Evolutionary conservation across 2,888 invertebrate genomes (phyloP), one percentile per base, ranked within the genome.

Genomic region (Ochlodes sylvanus): DNA sequence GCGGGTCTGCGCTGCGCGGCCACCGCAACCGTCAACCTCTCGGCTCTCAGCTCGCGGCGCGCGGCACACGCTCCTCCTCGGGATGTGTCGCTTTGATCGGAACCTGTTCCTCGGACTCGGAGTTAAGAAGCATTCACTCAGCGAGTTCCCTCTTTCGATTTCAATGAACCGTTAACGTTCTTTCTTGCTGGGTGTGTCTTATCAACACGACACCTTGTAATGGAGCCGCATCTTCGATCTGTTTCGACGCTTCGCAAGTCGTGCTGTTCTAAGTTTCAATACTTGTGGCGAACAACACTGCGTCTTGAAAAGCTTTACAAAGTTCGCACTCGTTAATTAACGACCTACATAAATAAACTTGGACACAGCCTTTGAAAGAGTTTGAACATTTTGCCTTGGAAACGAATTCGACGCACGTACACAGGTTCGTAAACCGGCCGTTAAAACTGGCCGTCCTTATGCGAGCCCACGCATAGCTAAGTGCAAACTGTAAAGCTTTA

Each of bases 81-180:
- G 89, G 90, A 91, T 88, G 89, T 87, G 82, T 83, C 82, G 84
- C 79, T 79, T 83, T 81, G 84, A 79, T 79, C 77, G 79, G 84
- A 92, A 92, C 92, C 89, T 89, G 92, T 92, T 92, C 88, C 85
- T 80, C 76, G 73, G 76, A 73, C 73, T 72, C 70, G 71, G 70
- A 77, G 79, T 77, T 69, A 52, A 76, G 76, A 79, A 79, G 84
- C 87, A 81, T 83, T 85, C 87, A 86, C 87, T 84, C 82, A 76
- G 76, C 79, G 76, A 73, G 78, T 79, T 78, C 78, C 80, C 82
- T 88, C 86, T 90, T 90, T 90, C 89, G 87, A 86, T 92, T 92
- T 90, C 90, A 90, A 91, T 92, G 89, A 91, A 92, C 92, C 92
- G 92, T 92, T 93, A 92, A 91, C 82, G 85, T 82, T 86, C 82